Base-by-base conservation (phyloP, 2,797 vertebrate genomes). In the Mallotus villosus region DNA sequence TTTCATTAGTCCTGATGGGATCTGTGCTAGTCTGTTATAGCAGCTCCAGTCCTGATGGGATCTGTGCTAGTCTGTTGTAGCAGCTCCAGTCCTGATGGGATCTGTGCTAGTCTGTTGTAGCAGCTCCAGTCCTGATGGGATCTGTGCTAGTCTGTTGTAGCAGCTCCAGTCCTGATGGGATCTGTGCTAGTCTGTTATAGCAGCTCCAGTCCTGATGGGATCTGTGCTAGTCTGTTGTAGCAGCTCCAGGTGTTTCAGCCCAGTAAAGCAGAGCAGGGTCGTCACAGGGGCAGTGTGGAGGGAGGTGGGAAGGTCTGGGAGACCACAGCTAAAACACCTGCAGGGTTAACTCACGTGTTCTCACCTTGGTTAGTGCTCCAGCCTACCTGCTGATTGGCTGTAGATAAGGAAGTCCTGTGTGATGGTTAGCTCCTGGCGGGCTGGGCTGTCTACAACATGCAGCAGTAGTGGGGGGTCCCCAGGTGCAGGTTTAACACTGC, bases 331-430 rank as follows among this genome's bases (percentile, higher is more conserved):
- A 17, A 55, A 55, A 2, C 16, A 55, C 16, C 49, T 51, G 49
- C 17, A 16, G 14, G 0, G 12, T 49, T 70, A 25, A 1, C 3
- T 46, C 22, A 37, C 19, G 16, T 11, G n/a, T 58, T 24, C 73
- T 77, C 65, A 73, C 73, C 60, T 74, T 21, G 60, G 57, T 65
- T 29, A 16, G 8, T 4, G 5, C n/a, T 37, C 34, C 34, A 37
- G 34, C 34, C 34, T 37, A 1, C 2, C 34, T 37, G 34, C 9
- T 37, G 34, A 37, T 37, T 37, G 34, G 34, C 34, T 37, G 2
- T 37, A 53, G 16, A 16, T 25, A 55, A 41, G 68, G 51, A 77
- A 70, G 53, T 76, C 4, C 6, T 51, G 17, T 51, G 14, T 51
- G 14, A 25, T 34, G 61, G 5, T 21, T 12, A 71, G 25, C 19